Base-by-base conservation (phyloP, 2,888 invertebrate species). In the Lathronympha strigana region DNA sequence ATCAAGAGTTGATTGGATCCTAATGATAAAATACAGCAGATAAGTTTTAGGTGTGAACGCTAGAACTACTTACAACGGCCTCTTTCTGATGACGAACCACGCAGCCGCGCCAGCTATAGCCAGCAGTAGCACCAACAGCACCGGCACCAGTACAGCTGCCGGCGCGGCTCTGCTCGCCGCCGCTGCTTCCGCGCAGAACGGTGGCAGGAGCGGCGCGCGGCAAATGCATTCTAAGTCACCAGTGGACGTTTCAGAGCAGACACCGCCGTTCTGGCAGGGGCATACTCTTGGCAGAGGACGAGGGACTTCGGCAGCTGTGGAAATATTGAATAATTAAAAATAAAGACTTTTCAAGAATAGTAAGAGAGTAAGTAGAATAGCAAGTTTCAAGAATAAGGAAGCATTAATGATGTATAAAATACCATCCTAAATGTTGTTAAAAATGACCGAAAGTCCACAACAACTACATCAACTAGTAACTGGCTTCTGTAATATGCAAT, bases 181-280 rank as follows among this genome's bases (percentile, higher is more conserved):
- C 61, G 77, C 81, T 0, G 72, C 70, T 93, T 69, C 95, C 93
- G 57, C 97, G 96, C 74, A 97, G 93, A 58, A 95, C 92, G 76
- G 97, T 93, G 53, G 95, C 94, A 0, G 93, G 93, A 53, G 95
- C 92, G 79, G 92, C 93, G 68, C 93, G 87, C 57, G 92, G 94
- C 93, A 79, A 78, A 93, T 93, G 87, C 99, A 99, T 31, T 79
- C 77, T 67, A 96, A 86, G 68, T 93, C 93, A 17, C 92, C 93
- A 36, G 88, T 90, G 9, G 87, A 89, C 0, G 87, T 88, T 38
- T 76, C 79, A 31, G 85, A 83, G 84, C 98, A 98, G 58, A 94
- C 82, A 38, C 98, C 98, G 63, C 98, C 97, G 84, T 98, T 98
- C 84, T 95, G 94, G 84, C 98, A 98, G 54, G 93, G 94, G 73